Percentiles rank a stretch among this genome's conserved stretches.
Evolutionary conservation across 2,797 vertebrate species (phyloP).

Genomic region (Falco naumanni): DNA sequence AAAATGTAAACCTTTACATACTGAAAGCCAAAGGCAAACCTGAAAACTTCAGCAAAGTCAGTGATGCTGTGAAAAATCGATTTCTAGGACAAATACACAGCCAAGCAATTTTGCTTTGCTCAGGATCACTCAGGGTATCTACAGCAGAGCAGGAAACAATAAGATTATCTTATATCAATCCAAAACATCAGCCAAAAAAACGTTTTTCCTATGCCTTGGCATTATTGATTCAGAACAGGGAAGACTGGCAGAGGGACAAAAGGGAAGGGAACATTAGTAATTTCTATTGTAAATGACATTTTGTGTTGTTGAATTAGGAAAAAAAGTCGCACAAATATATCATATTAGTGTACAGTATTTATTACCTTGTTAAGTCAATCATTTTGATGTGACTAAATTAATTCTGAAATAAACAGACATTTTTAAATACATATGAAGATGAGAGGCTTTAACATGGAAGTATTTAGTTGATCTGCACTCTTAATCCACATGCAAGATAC

Average conservation of each 20-base stretch:
- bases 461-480: slow-evolving; percentile 50
- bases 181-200: not conserved
- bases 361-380: slow-evolving; percentile 63
- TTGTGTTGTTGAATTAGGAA: not conserved
- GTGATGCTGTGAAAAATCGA: not conserved
- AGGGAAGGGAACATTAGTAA: not conserved
- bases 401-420: slow-evolving; percentile 62
- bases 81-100: not conserved
- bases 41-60: not conserved
- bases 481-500: slow-evolving; percentile 73
- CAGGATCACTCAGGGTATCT: not conserved
- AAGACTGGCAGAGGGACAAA: not conserved
- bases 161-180: not conserved
- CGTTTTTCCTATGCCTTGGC: not conserved
- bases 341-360: slow-evolving; percentile 53
- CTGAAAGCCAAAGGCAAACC: not conserved
- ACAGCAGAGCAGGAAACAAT: not conserved
- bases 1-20: not conserved
- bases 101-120: not conserved
- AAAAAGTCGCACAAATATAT: slow-evolving; percentile 18
- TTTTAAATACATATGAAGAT: slow-evolving; percentile 62
- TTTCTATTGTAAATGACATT: not conserved
- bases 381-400: slow-evolving; percentile 64
- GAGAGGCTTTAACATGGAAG: slow-evolving; percentile 42
- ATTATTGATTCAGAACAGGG: not conserved